Conservation (phyloP, 1,140 invertebrate genomes). For the Musca vetustissima region DNA sequence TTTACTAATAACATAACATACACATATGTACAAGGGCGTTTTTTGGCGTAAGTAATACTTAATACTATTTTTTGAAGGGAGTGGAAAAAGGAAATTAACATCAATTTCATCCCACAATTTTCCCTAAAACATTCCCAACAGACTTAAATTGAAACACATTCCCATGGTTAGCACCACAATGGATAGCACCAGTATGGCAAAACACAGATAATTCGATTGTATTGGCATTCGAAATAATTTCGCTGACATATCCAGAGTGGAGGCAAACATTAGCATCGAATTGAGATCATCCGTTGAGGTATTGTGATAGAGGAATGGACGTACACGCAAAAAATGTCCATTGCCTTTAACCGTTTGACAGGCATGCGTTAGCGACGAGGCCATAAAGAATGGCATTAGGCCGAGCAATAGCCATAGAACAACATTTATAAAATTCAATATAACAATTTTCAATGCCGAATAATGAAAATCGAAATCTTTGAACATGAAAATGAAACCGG, state of each 20-base stretch:
- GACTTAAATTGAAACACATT: constrained; percentile 61
- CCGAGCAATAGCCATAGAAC: constrained; percentile 70
- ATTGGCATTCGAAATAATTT: constrained; percentile 72
- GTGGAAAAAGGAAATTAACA: no score
- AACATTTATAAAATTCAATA: constrained; percentile 66
- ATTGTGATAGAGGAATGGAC: constrained; percentile 77
- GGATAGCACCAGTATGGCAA: constrained; percentile 62
- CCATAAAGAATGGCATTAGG: constrained; percentile 69
- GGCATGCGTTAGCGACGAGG: constrained; percentile 74
- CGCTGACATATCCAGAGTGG: constrained; percentile 71
- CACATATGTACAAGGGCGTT: no score
- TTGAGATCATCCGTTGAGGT: constrained; percentile 73
- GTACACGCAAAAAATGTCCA: constrained; percentile 74
- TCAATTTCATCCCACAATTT: no score
- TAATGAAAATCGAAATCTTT: constrained; percentile 56
- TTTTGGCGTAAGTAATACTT: no score
- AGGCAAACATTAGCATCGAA: constrained; percentile 74
- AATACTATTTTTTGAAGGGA: no score
- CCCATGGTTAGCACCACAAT: constrained; percentile 67
- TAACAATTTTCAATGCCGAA: constrained; percentile 60
- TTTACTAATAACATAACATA: no score
- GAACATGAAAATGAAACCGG: constrained; percentile 68
- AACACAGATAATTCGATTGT: constrained; percentile 67
- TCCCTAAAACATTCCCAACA: constrained; percentile 30
- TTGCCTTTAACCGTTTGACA: constrained; percentile 69